These are phyloP conservation scores for Nineta flava DNA, from an alignment of 2,888 invertebrate genomes.

Conservation along the genomic window DNA sequence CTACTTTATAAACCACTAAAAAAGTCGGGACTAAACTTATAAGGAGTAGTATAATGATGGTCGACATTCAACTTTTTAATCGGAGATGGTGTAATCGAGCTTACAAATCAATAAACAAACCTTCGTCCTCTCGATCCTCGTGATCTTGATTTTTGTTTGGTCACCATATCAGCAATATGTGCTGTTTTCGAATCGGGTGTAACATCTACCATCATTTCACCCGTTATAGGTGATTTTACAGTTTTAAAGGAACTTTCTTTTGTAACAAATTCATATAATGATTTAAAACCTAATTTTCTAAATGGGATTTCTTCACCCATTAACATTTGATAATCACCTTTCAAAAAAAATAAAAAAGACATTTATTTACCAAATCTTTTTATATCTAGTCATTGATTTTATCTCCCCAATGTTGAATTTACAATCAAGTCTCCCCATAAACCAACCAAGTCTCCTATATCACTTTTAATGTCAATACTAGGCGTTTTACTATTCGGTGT, in stretches of 20 bases:
- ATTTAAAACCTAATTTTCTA: conserved; percentile 37
- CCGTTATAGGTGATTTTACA: not conserved
- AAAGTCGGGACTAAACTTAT: too few relatives aligned
- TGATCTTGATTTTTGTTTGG: conserved; percentile 27
- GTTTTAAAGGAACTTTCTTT: not conserved
- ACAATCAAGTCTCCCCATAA: too few relatives aligned
- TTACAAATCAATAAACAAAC: not conserved
- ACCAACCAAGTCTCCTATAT: too few relatives aligned
- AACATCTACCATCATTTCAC: conserved; percentile 1
- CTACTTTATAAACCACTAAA: too few relatives aligned
- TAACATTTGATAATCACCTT: conserved; percentile 44
- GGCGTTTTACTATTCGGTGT: too few relatives aligned
- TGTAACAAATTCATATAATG: conserved; percentile 35
- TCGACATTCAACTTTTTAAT: too few relatives aligned
- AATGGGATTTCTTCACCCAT: conserved; percentile 49
- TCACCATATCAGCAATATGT: conserved; percentile 23
- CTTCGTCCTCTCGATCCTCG: not conserved
- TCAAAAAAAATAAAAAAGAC: not conserved
- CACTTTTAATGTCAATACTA: too few relatives aligned
- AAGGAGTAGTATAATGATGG: too few relatives aligned
- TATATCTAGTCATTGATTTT: too few relatives aligned
- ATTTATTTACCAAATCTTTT: too few relatives aligned
- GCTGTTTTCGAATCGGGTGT: not conserved
- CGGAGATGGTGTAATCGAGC: too few relatives aligned
- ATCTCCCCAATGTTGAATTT: too few relatives aligned